A percentile compares a stretch with the other conserved stretches of the same genome.
Evolutionary conservation across 2,797 vertebrate species (phyloP).

Genomic region (Acanthornis magna): DNA sequence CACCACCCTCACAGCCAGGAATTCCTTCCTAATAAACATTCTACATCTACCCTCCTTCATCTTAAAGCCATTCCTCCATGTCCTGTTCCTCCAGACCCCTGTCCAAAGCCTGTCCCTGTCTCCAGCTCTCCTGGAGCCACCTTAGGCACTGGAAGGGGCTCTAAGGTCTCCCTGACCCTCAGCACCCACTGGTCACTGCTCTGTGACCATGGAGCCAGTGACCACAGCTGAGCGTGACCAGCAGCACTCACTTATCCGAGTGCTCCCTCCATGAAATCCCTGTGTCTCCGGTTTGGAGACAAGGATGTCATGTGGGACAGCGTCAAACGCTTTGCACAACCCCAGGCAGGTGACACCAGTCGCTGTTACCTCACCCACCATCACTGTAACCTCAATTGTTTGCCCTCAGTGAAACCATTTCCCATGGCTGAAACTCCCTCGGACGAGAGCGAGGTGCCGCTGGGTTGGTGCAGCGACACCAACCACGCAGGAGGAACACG

Average conservation of each 20-base stretch:
- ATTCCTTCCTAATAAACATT: background rate
- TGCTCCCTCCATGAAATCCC: background rate
- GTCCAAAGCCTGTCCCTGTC: background rate
- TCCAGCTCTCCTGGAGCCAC: background rate
- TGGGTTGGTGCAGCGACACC: background rate
- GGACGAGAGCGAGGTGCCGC: background rate
- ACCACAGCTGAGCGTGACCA: background rate
- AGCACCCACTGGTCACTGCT: fast-evolving
- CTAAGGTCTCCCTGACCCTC: background rate
- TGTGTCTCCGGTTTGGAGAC: background rate
- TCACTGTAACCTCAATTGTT: fast-evolving
- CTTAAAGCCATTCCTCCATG: background rate
- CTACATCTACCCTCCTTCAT: no score
- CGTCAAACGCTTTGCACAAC: no score
- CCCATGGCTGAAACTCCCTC: background rate
- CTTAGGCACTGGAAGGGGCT: background rate
- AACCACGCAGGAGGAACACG: fast-evolving
- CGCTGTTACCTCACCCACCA: background rate
- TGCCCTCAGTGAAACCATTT: background rate
- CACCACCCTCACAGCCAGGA: fast-evolving
- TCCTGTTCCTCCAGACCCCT: background rate
- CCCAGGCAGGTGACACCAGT: background rate
- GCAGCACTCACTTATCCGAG: fast-evolving
- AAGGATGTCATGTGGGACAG: fast-evolving
- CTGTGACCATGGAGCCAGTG: fast-evolving